Evolutionary conservation across 2,797 vertebrate species (phyloP).

Genomic region (Mionectes olivaceus): DNA sequence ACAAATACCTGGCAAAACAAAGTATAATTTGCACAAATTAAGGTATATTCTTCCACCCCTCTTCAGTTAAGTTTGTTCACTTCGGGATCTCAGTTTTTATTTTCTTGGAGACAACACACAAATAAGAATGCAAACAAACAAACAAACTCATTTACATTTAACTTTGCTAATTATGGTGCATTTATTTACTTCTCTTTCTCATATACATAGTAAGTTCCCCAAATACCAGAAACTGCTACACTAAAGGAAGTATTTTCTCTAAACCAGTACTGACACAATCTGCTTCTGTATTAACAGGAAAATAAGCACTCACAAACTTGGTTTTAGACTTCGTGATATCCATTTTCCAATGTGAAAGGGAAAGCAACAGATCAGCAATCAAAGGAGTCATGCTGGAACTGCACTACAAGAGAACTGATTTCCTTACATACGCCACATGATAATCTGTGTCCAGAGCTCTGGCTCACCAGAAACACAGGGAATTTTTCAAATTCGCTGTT

Average conservation of each 20-base stretch:
- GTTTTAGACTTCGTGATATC: not conserved
- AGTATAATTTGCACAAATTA: not conserved
- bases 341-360: not conserved
- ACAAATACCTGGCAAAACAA: conserved; percentile 24
- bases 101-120: not conserved
- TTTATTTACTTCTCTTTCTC: not conserved
- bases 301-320: not conserved
- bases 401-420: not conserved
- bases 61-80: not conserved
- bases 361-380: not conserved
- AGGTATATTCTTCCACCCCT: not conserved
- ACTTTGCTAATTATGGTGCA: not conserved
- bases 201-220: not conserved
- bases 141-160: not conserved
- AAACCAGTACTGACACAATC: not conserved
- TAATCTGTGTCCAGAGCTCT: not conserved
- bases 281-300: not conserved
- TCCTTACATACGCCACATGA: not conserved
- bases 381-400: accelerated
- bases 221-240: not conserved
- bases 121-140: not conserved
- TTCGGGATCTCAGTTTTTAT: not conserved
- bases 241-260: not conserved
- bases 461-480: not conserved
- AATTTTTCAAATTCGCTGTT: not conserved